Percentiles rank a stretch among this genome's conserved stretches.
Evolutionary conservation across 92 coral and sea anemone species (phyloP).

Genomic region (Zoanthus solanderi): DNA sequence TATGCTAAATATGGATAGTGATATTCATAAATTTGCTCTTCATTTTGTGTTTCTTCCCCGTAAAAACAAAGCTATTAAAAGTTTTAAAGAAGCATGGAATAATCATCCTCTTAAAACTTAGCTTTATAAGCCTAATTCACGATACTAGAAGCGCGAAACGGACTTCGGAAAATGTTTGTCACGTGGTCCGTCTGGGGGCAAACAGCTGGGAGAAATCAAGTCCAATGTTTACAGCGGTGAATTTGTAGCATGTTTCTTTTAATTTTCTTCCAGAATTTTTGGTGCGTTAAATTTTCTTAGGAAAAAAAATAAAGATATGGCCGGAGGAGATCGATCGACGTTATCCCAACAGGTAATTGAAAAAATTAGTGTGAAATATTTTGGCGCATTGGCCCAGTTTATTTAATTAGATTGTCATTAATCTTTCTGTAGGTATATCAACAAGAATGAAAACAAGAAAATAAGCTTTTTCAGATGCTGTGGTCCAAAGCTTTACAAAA

Average conservation of each 20-base stretch:
- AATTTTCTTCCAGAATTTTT: neutral
- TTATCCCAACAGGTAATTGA: constrained; percentile 41
- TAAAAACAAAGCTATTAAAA: constrained; percentile 40
- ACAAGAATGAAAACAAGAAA: neutral
- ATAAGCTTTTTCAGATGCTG: neutral
- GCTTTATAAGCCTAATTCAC: neutral
- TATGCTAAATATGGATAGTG: constrained; percentile 41
- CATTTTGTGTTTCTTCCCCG: constrained; percentile 51
- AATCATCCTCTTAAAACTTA: constrained; percentile 56
- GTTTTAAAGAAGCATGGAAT: constrained; percentile 65
- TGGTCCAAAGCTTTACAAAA: constrained; percentile 29
- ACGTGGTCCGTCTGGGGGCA: neutral
- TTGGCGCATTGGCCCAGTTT: neutral
- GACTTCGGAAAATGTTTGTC: no score
- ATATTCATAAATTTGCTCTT: constrained; percentile 51
- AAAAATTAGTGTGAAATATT: constrained; percentile 30
- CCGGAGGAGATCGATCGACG: constrained; percentile 48
- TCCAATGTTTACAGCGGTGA: neutral
- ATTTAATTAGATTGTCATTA: no score
- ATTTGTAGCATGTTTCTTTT: neutral
- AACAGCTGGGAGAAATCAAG: neutral
- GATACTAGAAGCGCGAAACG: no score
- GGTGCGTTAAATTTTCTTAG: neutral
- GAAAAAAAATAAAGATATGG: constrained; percentile 16
- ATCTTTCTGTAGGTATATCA: constrained; percentile 14